Conservation (phyloP, 1,140 invertebrate genomes). For the Pseudomyrmex gracilis region DNA sequence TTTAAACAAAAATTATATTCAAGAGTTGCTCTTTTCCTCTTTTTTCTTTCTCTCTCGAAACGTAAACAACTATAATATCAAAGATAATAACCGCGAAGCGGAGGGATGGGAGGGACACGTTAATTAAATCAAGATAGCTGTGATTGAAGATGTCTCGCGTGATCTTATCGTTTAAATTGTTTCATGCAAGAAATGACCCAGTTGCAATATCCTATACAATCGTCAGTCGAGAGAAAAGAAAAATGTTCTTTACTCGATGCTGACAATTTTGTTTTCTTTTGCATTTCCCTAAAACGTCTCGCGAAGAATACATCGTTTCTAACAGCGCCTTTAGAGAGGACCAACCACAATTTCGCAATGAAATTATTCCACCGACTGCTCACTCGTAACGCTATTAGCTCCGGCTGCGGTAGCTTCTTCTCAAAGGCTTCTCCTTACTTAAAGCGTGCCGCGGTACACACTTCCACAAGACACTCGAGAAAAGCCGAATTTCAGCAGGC, state of each 20-base stretch:
- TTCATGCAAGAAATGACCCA: background rate
- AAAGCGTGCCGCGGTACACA: background rate
- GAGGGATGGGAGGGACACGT: too few relatives aligned
- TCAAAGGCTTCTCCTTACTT: conserved; percentile 1
- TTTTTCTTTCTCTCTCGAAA: background rate
- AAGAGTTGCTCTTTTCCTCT: background rate
- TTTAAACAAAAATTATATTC: background rate
- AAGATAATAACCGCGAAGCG: background rate
- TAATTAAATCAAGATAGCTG: conserved; percentile 29
- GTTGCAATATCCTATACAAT: background rate
- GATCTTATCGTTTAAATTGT: conserved; percentile 24
- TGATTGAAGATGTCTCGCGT: conserved; percentile 4
- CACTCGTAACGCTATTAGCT: conserved; percentile 20
- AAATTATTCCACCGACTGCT: conserved; percentile 19
- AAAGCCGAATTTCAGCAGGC: background rate
- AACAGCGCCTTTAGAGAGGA: conserved; percentile 1
- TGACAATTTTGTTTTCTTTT: background rate
- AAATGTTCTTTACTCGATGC: background rate
- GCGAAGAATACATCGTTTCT: background rate
- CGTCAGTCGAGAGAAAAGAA: background rate
- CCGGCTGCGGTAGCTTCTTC: background rate
- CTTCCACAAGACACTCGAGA: background rate
- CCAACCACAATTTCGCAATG: conserved; percentile 28
- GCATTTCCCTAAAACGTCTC: background rate
- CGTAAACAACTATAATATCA: background rate